Evolutionary conservation across 2,113 vertebrate genomes (phyloP).

Genomic region (Alouatta palliata): DNA sequence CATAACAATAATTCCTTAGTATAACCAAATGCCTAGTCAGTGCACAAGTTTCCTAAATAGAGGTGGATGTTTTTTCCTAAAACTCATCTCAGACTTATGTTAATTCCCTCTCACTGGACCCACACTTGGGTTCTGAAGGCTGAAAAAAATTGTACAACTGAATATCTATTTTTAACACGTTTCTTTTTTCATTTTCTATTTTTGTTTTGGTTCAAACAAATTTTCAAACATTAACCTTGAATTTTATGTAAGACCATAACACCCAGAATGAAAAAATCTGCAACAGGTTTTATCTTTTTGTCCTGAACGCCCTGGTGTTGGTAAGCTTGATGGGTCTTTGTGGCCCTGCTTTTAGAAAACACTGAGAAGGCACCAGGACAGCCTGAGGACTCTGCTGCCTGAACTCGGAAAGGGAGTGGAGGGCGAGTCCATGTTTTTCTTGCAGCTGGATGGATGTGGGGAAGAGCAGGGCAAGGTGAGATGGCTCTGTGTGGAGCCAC

Average conservation of each 20-base stretch:
- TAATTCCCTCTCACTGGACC: neutral
- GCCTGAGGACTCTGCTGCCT: accelerated
- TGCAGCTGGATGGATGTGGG: accelerated
- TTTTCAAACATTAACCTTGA: neutral
- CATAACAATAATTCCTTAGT: neutral
- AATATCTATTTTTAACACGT: neutral
- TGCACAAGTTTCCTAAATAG: neutral
- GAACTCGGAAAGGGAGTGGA: neutral
- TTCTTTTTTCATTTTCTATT: neutral
- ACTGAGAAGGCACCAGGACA: neutral
- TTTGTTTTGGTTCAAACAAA: neutral
- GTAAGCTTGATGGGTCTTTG: neutral
- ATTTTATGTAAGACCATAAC: neutral
- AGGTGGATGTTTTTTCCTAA: neutral
- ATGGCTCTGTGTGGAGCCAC: neutral
- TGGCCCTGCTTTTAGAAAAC: neutral
- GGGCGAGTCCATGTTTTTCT: accelerated
- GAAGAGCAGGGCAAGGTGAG: no score
- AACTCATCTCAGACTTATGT: no score
- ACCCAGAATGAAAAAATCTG: neutral
- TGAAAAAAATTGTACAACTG: neutral
- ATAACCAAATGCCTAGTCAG: neutral
- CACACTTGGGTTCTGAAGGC: neutral
- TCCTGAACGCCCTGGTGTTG: neutral
- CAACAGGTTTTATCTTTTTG: neutral